These are phyloP conservation scores for Girardia tigrina DNA, from an alignment of 2,888 invertebrate genomes.

Conservation along the genomic window DNA sequence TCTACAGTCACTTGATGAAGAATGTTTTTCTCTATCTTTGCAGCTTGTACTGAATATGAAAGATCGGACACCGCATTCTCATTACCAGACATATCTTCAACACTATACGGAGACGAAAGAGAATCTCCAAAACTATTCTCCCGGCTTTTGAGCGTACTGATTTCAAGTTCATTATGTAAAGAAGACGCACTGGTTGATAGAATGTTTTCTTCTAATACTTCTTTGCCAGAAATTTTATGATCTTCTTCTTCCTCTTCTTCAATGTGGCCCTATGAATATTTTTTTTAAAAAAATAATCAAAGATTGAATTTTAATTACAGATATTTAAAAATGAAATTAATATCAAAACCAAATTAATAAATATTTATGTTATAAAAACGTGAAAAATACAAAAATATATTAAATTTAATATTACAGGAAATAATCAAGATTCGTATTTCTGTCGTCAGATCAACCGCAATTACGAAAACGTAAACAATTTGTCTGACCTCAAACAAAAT, in stretches of 20 bases:
- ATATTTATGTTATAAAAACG: too few relatives aligned
- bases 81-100: neutral
- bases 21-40: slow-evolving; percentile 15
- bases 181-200: neutral
- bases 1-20: neutral
- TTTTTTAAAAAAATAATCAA: too few relatives aligned
- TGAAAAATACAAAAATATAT: too few relatives aligned
- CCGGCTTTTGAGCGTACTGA: neutral
- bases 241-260: neutral
- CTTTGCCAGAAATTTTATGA: neutral
- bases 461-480: too few relatives aligned
- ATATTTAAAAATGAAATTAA: too few relatives aligned
- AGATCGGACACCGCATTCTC: neutral
- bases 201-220: neutral
- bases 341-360: too few relatives aligned
- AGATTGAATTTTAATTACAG: too few relatives aligned
- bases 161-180: neutral
- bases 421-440: too few relatives aligned
- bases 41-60: neutral
- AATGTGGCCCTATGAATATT: neutral
- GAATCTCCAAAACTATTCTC: slow-evolving; percentile 20
- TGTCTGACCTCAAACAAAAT: too few relatives aligned
- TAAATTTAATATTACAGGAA: too few relatives aligned
- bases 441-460: too few relatives aligned
- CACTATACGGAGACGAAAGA: neutral